Evolutionary conservation across 2,888 invertebrate species (phyloP).

Genomic region (Entomobrya multifasciata): DNA sequence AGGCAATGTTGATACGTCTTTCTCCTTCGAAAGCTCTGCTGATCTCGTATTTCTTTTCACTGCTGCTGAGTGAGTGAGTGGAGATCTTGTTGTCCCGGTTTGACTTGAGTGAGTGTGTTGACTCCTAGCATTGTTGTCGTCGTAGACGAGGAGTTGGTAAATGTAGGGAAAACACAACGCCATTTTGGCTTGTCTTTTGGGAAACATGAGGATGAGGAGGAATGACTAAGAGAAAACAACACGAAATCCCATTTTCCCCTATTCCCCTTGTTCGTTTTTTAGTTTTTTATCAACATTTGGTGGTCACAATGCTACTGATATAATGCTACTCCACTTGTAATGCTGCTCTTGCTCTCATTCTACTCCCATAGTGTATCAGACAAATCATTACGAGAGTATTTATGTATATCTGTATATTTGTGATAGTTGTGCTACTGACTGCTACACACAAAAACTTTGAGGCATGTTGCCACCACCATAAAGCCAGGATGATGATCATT

Average conservation of each 20-base stretch:
- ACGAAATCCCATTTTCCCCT: slow-evolving; percentile 63
- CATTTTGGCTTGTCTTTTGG: slow-evolving; percentile 76
- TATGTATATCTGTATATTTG: slow-evolving; percentile 7
- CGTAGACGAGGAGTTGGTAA: slow-evolving; percentile 15
- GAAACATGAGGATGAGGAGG: slow-evolving; percentile 60
- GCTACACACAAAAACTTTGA: too few species aligned
- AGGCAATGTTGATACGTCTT: slow-evolving; percentile 17
- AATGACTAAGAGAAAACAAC: slow-evolving; percentile 25
- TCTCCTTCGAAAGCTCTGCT: not conserved
- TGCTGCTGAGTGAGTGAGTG: not conserved
- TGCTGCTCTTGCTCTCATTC: not conserved
- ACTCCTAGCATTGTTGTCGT: too few species aligned
- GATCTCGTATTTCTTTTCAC: slow-evolving; percentile 5
- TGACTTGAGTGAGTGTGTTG: slow-evolving; percentile 10
- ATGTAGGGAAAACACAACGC: slow-evolving; percentile 67
- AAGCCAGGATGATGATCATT: too few species aligned
- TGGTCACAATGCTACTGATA: not conserved
- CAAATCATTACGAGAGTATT: slow-evolving; percentile 22
- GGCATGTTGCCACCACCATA: too few species aligned
- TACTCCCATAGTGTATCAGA: not conserved
- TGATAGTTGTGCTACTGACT: slow-evolving; percentile 23
- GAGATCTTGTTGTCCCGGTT: slow-evolving; percentile 32
- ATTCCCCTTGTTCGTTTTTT: slow-evolving; percentile 54
- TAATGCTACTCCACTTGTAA: not conserved
- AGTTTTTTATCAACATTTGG: slow-evolving; percentile 44